These are phyloP conservation scores for Sphaeridia pumilis DNA, from an alignment of 2,888 invertebrate species.

Conservation along the genomic window DNA sequence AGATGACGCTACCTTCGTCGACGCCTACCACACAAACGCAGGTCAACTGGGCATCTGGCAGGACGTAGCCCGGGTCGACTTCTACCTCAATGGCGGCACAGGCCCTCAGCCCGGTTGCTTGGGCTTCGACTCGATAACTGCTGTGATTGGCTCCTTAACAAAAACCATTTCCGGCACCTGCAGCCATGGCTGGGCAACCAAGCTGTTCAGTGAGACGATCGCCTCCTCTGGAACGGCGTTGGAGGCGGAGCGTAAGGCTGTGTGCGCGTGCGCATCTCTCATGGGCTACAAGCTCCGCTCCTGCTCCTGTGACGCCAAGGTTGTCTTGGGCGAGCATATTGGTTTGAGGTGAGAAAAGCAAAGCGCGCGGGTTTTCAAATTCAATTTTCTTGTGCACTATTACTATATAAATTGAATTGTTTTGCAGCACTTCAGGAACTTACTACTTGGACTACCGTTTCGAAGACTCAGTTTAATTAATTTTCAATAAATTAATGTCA, in stretches of 20 bases:
- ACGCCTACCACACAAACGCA: conserved; percentile 13
- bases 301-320: conserved; percentile 7
- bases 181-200: conserved; percentile 7
- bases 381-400: neutral
- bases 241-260: neutral
- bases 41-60: conserved; percentile 12
- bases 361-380: neutral
- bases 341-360: neutral
- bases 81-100: conserved; percentile 9
- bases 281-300: conserved; percentile 5
- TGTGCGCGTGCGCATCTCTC: conserved; percentile 4
- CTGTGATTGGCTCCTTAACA: conserved; percentile 3
- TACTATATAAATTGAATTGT: neutral
- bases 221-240: neutral
- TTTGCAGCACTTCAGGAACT: conserved; percentile 3
- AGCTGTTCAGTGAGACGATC: conserved; percentile 7
- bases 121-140: neutral
- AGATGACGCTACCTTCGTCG: conserved; percentile 6
- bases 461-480: neutral
- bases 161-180: conserved; percentile 10
- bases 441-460: conserved; percentile 6
- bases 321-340: conserved; percentile 5
- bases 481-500: neutral
- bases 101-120: conserved; percentile 14
- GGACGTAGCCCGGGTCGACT: conserved; percentile 9